Evolutionary conservation across 1,140 invertebrate species (phyloP).

Genomic region (Drosophila obscura): DNA sequence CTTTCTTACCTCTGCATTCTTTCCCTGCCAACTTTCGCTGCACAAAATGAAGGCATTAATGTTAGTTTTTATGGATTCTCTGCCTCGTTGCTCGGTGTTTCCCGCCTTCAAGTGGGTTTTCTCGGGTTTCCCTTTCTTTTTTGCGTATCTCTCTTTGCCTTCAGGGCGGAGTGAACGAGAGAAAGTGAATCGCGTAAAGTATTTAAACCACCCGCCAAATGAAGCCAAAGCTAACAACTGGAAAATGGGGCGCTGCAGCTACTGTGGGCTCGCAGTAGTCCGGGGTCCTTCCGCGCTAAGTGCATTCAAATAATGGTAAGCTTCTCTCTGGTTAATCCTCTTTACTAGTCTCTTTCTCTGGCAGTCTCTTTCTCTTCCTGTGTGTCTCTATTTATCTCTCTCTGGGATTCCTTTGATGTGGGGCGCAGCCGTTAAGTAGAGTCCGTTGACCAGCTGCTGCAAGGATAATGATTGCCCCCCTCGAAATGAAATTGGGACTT

Average conservation of each 20-base stretch:
- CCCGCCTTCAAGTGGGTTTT: constrained; percentile 40
- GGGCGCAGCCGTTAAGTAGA: background rate
- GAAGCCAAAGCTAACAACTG: constrained; percentile 48
- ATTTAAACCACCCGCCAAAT: constrained; percentile 62
- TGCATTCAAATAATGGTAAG: constrained; percentile 37
- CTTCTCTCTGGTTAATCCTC: constrained; percentile 42
- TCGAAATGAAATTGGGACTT: too few relatives aligned
- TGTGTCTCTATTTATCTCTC: background rate
- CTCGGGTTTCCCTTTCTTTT: background rate
- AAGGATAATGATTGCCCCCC: too few relatives aligned
- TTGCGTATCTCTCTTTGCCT: too few relatives aligned
- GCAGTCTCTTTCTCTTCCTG: background rate
- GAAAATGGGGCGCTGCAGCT: constrained; percentile 27
- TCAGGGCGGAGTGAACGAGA: too few relatives aligned
- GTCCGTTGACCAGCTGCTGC: too few relatives aligned
- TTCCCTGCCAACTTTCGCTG: constrained; percentile 60
- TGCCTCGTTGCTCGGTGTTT: background rate
- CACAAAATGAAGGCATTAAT: constrained; percentile 77
- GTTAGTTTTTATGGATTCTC: constrained; percentile 72
- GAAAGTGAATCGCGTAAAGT: constrained; percentile 29
- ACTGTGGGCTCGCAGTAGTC: background rate
- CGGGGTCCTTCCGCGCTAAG: constrained; percentile 13
- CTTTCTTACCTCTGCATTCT: constrained; percentile 33
- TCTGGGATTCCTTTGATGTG: constrained; percentile 28
- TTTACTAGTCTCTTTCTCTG: constrained; percentile 6